These are phyloP conservation scores for Hedya salicella DNA, from an alignment of 2,888 invertebrate genomes.

Conservation along the genomic window DNA sequence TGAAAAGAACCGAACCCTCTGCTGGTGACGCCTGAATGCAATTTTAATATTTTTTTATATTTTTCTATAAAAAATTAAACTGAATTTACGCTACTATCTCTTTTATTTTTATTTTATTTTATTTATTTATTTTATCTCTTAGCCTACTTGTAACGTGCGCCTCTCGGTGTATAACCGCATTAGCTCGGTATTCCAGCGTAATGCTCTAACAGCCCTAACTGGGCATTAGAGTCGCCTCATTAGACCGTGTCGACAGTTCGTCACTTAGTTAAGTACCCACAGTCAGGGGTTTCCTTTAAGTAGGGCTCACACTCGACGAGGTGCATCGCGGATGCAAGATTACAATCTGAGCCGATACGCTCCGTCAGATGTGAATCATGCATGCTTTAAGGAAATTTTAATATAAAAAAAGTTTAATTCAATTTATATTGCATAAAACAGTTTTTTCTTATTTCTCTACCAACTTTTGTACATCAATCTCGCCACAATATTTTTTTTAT, in stretches of 20 bases:
- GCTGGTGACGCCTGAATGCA: too few relatives aligned
- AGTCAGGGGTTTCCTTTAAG: neutral
- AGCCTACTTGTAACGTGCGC: too few relatives aligned
- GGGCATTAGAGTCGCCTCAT: slow-evolving; percentile 26
- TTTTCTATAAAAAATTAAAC: too few relatives aligned
- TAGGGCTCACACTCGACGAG: neutral
- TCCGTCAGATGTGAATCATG: neutral
- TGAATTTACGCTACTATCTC: too few relatives aligned
- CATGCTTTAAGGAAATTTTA: neutral
- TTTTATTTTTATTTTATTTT: neutral
- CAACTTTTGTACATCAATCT: too few relatives aligned
- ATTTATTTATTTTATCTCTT: neutral
- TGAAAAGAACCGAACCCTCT: too few relatives aligned
- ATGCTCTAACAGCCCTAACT: slow-evolving; percentile 8
- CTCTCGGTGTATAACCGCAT: too few relatives aligned
- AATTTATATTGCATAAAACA: too few relatives aligned
- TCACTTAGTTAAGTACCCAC: slow-evolving; percentile 13
- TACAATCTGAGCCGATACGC: slow-evolving; percentile 3
- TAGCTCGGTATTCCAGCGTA: slow-evolving; percentile 12
- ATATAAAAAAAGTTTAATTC: too few relatives aligned
- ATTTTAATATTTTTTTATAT: too few relatives aligned
- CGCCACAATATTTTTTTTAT: too few relatives aligned
- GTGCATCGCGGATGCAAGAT: neutral
- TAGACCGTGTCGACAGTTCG: slow-evolving; percentile 28
- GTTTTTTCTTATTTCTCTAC: too few relatives aligned